Conservation (phyloP, 2,888 invertebrate genomes). For the Leptinotarsa rubiginosa region DNA sequence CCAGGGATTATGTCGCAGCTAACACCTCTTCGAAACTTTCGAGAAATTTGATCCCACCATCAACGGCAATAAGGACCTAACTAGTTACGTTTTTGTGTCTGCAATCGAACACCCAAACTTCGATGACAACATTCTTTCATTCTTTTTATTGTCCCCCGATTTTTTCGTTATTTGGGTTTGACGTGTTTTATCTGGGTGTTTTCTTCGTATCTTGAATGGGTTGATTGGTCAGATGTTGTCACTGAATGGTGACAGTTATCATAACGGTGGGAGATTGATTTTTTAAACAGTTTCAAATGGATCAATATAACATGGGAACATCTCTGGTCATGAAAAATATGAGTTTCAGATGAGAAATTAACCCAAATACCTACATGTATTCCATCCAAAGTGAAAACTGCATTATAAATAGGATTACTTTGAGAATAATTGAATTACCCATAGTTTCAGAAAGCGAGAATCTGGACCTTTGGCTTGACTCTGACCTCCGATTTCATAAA, state of each 20-base stretch:
- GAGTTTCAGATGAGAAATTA: too few species aligned
- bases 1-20: slow-evolving; percentile 61
- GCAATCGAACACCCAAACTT: slow-evolving; percentile 58
- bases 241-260: slow-evolving; percentile 31
- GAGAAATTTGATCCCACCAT: slow-evolving; percentile 61
- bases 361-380: too few species aligned
- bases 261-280: neutral
- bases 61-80: slow-evolving; percentile 56
- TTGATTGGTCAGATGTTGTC: slow-evolving; percentile 41
- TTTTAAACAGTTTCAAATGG: neutral
- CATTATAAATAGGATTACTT: too few species aligned
- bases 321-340: too few species aligned
- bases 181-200: slow-evolving; percentile 47
- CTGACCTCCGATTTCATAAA: too few species aligned
- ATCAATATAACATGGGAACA: neutral
- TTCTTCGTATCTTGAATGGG: slow-evolving; percentile 36
- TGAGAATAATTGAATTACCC: too few species aligned
- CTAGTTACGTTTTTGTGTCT: slow-evolving; percentile 44
- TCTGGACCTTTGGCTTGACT: too few species aligned
- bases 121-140: slow-evolving; percentile 55
- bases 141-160: slow-evolving; percentile 37
- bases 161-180: slow-evolving; percentile 50
- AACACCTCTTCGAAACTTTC: slow-evolving; percentile 57
- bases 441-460: too few species aligned
- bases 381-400: too few species aligned